Conservation (phyloP, 2,113 vertebrate species). For the Anthoscopus minutus region DNA sequence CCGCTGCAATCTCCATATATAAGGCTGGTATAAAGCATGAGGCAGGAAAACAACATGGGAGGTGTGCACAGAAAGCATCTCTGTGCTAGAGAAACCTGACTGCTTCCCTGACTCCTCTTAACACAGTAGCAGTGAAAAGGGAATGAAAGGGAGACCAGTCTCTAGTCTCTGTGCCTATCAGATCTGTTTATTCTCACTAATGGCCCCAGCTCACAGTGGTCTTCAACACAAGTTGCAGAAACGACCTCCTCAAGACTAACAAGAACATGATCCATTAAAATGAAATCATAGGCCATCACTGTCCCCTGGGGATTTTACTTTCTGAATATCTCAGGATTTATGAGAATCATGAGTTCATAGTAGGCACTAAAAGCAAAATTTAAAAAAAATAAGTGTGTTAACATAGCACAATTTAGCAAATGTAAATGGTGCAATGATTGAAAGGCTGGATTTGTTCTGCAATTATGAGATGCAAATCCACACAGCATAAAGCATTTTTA, state of each 20-base stretch:
- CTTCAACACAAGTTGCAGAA: not conserved
- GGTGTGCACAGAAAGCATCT: not conserved
- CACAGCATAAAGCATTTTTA: constrained; percentile 38
- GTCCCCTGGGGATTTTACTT: not conserved
- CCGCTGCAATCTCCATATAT: fast-evolving
- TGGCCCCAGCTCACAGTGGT: not conserved
- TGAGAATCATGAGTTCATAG: not conserved
- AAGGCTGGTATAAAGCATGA: fast-evolving
- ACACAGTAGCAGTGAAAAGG: not conserved
- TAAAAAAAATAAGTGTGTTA: not conserved
- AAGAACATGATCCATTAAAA: not conserved
- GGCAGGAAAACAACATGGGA: not conserved
- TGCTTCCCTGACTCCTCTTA: not conserved
- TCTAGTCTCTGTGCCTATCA: not conserved
- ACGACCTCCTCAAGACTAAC: not conserved
- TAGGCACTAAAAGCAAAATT: not conserved
- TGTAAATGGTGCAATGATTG: not conserved
- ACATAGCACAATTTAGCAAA: not conserved
- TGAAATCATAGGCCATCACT: not conserved
- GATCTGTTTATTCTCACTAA: not conserved
- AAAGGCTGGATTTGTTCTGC: not conserved
- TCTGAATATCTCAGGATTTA: not conserved
- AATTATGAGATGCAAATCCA: not conserved
- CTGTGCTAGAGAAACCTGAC: not conserved
- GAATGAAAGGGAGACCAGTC: not conserved